Percentiles rank a stretch among this genome's conserved stretches.
These are phyloP conservation scores for Epinephelus coioides DNA, from an alignment of 2,797 vertebrate genomes.

Conservation along the genomic window DNA sequence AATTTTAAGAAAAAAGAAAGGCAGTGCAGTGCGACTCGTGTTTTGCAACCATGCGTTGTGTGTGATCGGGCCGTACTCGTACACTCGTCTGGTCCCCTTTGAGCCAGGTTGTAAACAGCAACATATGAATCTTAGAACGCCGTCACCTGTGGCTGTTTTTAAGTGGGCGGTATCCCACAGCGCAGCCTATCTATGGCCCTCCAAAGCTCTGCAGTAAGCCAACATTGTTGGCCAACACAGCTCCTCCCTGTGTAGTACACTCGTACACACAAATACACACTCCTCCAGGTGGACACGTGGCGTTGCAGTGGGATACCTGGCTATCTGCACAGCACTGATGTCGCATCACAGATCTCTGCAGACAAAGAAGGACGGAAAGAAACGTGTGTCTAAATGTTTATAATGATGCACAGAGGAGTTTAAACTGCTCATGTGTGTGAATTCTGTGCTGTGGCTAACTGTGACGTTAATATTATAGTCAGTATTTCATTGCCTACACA, in stretches of 20 bases:
- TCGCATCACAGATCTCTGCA: background rate
- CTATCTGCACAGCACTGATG: background rate
- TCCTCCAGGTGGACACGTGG: conserved; percentile 13
- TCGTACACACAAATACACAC: conserved; percentile 4
- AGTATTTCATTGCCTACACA: too few species aligned
- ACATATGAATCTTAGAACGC: background rate
- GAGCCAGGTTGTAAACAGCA: background rate
- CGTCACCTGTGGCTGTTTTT: background rate
- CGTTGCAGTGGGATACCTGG: background rate
- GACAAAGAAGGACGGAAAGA: background rate
- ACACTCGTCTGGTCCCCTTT: too few species aligned
- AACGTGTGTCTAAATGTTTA: background rate
- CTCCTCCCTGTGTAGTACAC: background rate
- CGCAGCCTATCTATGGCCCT: background rate
- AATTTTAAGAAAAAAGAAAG: too few species aligned
- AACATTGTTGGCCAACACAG: background rate
- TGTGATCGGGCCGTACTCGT: too few species aligned
- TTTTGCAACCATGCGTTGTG: too few species aligned
- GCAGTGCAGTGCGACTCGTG: too few species aligned
- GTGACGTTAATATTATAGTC: background rate
- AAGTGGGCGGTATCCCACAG: background rate
- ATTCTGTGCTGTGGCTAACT: too few species aligned
- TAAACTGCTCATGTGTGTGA: too few species aligned
- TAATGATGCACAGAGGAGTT: background rate
- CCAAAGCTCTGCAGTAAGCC: background rate